Evolutionary conservation across 2,113 vertebrate genomes (phyloP).

Genomic region (Ictalurus punctatus): DNA sequence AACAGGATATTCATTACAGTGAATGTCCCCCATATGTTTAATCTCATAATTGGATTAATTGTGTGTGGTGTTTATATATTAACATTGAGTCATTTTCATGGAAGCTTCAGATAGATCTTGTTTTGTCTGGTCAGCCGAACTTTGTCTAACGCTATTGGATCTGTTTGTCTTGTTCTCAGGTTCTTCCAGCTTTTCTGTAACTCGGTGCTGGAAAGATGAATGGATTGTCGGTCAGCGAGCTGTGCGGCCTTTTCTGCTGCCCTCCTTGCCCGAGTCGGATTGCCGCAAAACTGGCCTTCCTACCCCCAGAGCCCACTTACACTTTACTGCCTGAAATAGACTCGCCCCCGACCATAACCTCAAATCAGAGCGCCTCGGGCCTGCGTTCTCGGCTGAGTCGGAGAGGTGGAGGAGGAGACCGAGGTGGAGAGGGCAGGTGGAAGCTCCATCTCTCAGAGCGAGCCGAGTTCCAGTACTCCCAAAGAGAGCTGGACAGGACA

Average conservation of each 20-base stretch:
- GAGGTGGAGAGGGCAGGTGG: slow-evolving; percentile 73
- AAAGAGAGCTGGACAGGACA: slow-evolving; percentile 89
- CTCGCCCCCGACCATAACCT: slow-evolving; percentile 63
- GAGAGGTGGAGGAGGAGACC: slow-evolving; percentile 22
- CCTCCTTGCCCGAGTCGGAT: slow-evolving; percentile 97
- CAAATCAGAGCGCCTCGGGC: slow-evolving; percentile 67
- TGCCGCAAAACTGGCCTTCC: slow-evolving; percentile 93
- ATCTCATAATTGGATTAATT: not conserved
- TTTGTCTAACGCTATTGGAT: not conserved
- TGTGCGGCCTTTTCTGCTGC: slow-evolving; percentile 98
- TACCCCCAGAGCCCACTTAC: slow-evolving; percentile 94
- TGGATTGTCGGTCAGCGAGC: slow-evolving; percentile 90
- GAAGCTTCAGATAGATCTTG: not conserved
- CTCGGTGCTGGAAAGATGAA: slow-evolving; percentile 80
- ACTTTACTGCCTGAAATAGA: slow-evolving; percentile 86
- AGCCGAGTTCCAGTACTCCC: slow-evolving; percentile 95
- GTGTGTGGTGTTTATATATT: not conserved
- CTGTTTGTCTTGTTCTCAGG: slow-evolving; percentile 44
- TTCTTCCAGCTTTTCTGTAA: slow-evolving; percentile 32
- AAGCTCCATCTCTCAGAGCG: slow-evolving; percentile 91
- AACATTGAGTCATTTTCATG: not conserved
- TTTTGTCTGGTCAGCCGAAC: not conserved
- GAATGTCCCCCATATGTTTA: not conserved
- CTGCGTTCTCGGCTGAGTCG: slow-evolving; percentile 69
- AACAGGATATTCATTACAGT: not conserved